Evolutionary conservation across 2,888 invertebrate species (phyloP).

Genomic region (Agrotis clavis): DNA sequence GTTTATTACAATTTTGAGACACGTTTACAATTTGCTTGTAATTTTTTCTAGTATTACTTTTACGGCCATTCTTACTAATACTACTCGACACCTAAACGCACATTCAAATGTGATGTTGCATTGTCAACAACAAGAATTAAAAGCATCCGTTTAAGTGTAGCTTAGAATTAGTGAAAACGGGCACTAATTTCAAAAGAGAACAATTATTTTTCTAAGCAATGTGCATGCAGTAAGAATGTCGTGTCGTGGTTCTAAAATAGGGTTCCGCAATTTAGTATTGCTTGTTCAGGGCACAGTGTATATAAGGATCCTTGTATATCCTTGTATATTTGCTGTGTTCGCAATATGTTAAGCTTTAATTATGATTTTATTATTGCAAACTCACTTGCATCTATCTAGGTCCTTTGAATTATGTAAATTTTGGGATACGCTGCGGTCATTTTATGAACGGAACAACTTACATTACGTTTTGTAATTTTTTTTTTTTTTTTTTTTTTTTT

Average conservation of each 20-base stretch:
- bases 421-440: constrained; percentile 22
- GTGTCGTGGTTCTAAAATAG: neutral
- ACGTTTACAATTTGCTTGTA: constrained; percentile 23
- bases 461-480: neutral
- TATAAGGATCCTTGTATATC: constrained; percentile 21
- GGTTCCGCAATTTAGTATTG: neutral
- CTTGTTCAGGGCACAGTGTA: constrained; percentile 5
- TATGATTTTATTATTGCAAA: constrained; percentile 39
- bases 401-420: constrained; percentile 10
- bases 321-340: constrained; percentile 43
- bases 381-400: constrained; percentile 36
- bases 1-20: constrained; percentile 17
- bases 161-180: neutral
- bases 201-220: constrained; percentile 25
- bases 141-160: neutral
- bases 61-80: neutral
- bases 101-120: neutral
- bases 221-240: neutral
- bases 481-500: no score
- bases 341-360: constrained; percentile 61
- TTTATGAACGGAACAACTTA: neutral
- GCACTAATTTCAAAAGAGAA: neutral
- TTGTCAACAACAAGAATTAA: neutral
- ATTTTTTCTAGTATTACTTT: constrained; percentile 15
- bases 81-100: neutral